Percentiles rank a stretch among this genome's conserved stretches.
Conservation (phyloP, 2,888 invertebrate species). For the Papilio gigon region DNA sequence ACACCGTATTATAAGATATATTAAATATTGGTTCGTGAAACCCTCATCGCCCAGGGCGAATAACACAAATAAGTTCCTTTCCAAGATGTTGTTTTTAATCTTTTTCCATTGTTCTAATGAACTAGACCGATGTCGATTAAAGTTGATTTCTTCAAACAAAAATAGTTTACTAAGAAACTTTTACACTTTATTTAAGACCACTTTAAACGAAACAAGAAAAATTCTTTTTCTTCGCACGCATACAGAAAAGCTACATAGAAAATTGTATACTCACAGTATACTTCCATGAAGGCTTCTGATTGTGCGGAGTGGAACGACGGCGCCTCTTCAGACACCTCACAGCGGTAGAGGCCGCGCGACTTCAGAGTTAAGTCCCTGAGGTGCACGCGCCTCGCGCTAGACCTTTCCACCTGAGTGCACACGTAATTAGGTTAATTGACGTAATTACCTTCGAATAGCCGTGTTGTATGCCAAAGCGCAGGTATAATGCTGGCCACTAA, state of each 20-base stretch:
- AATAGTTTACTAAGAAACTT: neutral
- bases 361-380: slow-evolving; percentile 85
- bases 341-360: slow-evolving; percentile 87
- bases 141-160: neutral
- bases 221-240: slow-evolving; percentile 18
- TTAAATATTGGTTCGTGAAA: neutral
- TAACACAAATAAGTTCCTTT: neutral
- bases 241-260: slow-evolving; percentile 23
- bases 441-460: slow-evolving; percentile 37
- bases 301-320: slow-evolving; percentile 90
- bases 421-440: slow-evolving; percentile 40
- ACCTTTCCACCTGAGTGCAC: slow-evolving; percentile 82
- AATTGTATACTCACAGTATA: slow-evolving; percentile 85
- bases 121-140: neutral
- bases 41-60: neutral
- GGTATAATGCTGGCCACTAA: slow-evolving; percentile 26
- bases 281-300: slow-evolving; percentile 87
- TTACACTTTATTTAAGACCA: slow-evolving; percentile 16
- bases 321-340: slow-evolving; percentile 90
- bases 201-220: slow-evolving; percentile 13
- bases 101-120: neutral
- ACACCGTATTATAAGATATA: neutral
- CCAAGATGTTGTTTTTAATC: slow-evolving; percentile 1
- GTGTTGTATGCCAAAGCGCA: slow-evolving; percentile 7
- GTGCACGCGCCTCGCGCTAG: slow-evolving; percentile 85